These are phyloP conservation scores for Ochropleura leucogaster DNA, from an alignment of 2,888 invertebrate genomes.

Conservation along the genomic window DNA sequence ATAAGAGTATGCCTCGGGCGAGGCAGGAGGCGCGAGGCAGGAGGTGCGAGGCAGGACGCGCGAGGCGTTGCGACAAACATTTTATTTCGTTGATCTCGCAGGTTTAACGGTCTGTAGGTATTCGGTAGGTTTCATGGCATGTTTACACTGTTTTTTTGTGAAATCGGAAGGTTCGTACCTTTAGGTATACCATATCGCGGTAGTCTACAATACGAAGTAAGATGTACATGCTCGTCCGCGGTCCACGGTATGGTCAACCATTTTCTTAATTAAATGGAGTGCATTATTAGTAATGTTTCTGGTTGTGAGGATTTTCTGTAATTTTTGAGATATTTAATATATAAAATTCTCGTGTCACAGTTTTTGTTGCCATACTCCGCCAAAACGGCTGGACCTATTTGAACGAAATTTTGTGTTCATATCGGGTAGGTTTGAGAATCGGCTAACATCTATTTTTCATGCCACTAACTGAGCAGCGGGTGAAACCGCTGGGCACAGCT, in stretches of 20 bases:
- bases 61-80: slow-evolving; percentile 51
- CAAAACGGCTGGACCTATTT: too few species aligned
- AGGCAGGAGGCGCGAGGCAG: slow-evolving; percentile 30
- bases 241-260: neutral
- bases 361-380: too few species aligned
- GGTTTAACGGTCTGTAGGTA: slow-evolving; percentile 52
- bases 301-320: too few species aligned
- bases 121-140: slow-evolving; percentile 13
- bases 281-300: neutral
- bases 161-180: neutral
- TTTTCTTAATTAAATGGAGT: too few species aligned
- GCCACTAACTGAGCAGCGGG: too few species aligned
- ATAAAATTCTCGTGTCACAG: too few species aligned
- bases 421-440: too few species aligned
- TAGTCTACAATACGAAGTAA: neutral
- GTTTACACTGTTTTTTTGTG: slow-evolving; percentile 2
- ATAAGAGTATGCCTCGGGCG: slow-evolving; percentile 70
- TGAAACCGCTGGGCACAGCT: too few species aligned
- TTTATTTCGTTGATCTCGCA: slow-evolving; percentile 64
- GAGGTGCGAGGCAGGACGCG: too few species aligned
- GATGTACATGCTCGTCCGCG: neutral
- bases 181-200: neutral
- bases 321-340: too few species aligned
- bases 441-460: too few species aligned
- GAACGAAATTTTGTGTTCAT: too few species aligned